Base-by-base conservation (phyloP, 2,113 vertebrate species). In the Calyptomena viridis region DNA sequence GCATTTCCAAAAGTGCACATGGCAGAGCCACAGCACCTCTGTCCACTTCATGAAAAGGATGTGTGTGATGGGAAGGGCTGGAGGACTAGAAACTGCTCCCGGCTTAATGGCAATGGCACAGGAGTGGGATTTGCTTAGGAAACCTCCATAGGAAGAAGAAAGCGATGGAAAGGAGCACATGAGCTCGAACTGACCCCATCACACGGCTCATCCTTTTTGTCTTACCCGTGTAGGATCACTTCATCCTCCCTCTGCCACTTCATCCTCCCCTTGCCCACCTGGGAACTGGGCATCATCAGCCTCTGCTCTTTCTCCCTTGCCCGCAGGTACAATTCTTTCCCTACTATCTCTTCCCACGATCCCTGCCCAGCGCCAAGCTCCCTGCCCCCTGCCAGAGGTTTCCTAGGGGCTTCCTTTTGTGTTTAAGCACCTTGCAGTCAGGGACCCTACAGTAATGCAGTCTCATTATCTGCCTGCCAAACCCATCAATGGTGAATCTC, bases 401-500 rank as follows among this genome's bases (percentile, higher is more conserved):
- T 95, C 69, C 62, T 52, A 16, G 66, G 80, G 72, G 46, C n/a
- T 89, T 76, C 53, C 39, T 55, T 95, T 94, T 88, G 55, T 91
- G 67, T 55, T 90, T 83, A 90, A 97, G 87, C 87, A 91, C 94
- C 94, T 91, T 91, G 75, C 78, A 94, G 67, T 22, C 93, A 59
- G 87, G 74, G 73, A 33, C 67, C 87, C 87, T 59, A 52, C 63
- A 93, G 94, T 89, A 93, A 95, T 94, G 93, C 94, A 67, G 67
- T 39, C 90, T 90, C 72, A 66, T 91, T 94, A 89, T 94, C 90
- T 44, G 67, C 87, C 60, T 88, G 87, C 90, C 90, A 94, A 87
- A 83, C 55, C 82, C 87, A 93, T 97, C 94, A 95, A 50, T 52
- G 87, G 67, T 62, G 5, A 46, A 95, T 95, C 95, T 95, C 93